These are phyloP conservation scores for Terrapene triunguis DNA, from an alignment of 2,113 vertebrate species.

Conservation along the genomic window DNA sequence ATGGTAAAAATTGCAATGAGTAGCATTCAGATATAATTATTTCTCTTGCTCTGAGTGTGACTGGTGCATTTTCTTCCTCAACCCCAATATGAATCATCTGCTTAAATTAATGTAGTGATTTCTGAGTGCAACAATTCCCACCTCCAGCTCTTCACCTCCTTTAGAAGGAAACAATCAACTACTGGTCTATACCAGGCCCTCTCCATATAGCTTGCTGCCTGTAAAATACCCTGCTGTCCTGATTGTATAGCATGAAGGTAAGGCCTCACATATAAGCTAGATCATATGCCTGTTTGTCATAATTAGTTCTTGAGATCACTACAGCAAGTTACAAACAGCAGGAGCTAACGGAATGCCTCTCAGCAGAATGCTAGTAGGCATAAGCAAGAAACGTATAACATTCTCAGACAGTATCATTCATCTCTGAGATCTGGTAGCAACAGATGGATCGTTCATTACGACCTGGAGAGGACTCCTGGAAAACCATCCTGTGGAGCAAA, in stretches of 20 bases:
- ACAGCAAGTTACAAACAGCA: background rate
- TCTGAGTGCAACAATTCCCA: background rate
- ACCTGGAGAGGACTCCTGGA: background rate
- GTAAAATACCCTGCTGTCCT: background rate
- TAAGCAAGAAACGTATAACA: background rate
- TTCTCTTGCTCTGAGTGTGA: background rate
- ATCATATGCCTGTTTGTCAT: constrained; percentile 4
- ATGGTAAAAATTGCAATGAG: background rate
- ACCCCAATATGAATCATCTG: background rate
- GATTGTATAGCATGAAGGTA: background rate
- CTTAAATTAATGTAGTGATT: background rate
- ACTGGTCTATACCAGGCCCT: background rate
- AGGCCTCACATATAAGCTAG: background rate
- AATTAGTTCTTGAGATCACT: constrained; percentile 31
- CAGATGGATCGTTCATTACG: background rate
- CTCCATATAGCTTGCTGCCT: background rate
- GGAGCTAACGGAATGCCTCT: background rate
- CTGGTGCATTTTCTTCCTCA: background rate
- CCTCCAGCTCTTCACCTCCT: background rate
- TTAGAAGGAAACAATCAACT: background rate
- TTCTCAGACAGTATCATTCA: background rate
- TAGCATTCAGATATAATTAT: background rate
- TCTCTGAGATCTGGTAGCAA: background rate
- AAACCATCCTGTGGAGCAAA: background rate
- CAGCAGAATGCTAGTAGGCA: fast-evolving